These are phyloP conservation scores for Psilopsiagon aymara DNA, from an alignment of 2,113 vertebrate genomes.

Conservation along the genomic window DNA sequence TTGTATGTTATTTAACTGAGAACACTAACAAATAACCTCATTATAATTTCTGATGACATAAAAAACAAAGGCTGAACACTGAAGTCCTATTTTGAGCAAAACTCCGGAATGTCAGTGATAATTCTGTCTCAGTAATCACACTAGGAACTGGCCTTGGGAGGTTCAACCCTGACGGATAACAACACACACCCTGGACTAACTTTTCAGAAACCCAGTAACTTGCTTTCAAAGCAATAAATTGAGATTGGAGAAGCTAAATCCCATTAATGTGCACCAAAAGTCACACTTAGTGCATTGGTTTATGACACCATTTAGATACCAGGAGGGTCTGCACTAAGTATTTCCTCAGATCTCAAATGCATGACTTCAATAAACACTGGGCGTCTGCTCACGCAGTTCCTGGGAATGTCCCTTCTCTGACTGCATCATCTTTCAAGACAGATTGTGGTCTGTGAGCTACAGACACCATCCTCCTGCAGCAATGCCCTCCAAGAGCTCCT, in stretches of 20 bases:
- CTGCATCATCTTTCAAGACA: not conserved
- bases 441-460: not conserved
- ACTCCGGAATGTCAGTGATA: not conserved
- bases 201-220: not conserved
- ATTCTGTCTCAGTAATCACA: constrained; percentile 7
- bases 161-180: not conserved
- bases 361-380: not conserved
- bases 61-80: not conserved
- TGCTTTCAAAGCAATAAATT: not conserved
- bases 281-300: rapidly evolving
- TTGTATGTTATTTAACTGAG: not conserved
- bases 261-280: not conserved
- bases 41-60: not conserved
- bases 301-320: not conserved
- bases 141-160: not conserved
- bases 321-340: rapidly evolving
- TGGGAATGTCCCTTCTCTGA: not conserved
- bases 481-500: not conserved
- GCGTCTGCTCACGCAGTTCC: not conserved
- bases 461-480: not conserved
- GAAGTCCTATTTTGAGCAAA: not conserved
- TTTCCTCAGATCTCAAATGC: not conserved
- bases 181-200: not conserved
- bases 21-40: constrained; percentile 1
- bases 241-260: not conserved